These are phyloP conservation scores for Drosophila aldrichi DNA, from an alignment of 2,888 invertebrate genomes.

Conservation along the genomic window DNA sequence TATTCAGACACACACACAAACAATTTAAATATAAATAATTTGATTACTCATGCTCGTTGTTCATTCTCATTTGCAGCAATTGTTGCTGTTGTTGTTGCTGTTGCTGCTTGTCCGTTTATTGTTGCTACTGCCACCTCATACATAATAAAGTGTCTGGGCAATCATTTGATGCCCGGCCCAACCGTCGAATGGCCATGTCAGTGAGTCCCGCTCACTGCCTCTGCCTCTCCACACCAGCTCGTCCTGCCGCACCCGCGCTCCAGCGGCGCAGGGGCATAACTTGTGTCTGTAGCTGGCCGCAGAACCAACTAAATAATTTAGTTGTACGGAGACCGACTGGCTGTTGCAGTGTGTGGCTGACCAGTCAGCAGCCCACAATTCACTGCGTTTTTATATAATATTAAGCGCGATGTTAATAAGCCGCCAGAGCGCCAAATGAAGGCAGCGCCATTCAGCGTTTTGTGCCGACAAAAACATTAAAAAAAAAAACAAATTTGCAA, in stretches of 20 bases:
- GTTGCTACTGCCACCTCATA: slow-evolving; percentile 60
- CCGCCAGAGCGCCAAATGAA: slow-evolving; percentile 33
- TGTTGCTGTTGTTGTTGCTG: slow-evolving; percentile 35
- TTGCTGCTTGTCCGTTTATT: slow-evolving; percentile 30
- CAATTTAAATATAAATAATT: slow-evolving; percentile 80
- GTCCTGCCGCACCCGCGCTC: slow-evolving; percentile 2
- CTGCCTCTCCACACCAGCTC: neutral
- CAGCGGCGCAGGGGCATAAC: slow-evolving; percentile 38
- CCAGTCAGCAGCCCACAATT: slow-evolving; percentile 57
- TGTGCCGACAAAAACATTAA: slow-evolving; percentile 2
- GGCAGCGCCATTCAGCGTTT: slow-evolving; percentile 16
- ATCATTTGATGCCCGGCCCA: slow-evolving; percentile 71
- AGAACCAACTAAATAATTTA: slow-evolving; percentile 78
- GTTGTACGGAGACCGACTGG: slow-evolving; percentile 57
- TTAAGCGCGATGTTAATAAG: slow-evolving; percentile 64
- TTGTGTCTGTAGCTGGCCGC: slow-evolving; percentile 57
- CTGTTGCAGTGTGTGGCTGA: slow-evolving; percentile 47
- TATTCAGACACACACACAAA: slow-evolving; percentile 66
- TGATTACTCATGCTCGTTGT: slow-evolving; percentile 76
- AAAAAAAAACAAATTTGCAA: too few species aligned
- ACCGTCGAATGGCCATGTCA: slow-evolving; percentile 56
- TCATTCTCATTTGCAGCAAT: slow-evolving; percentile 56
- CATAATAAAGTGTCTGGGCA: slow-evolving; percentile 81
- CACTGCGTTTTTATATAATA: slow-evolving; percentile 58
- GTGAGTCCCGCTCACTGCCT: slow-evolving; percentile 50